Conservation (phyloP, 2,888 invertebrate species). For the Thysanoteuthis rhombus region DNA sequence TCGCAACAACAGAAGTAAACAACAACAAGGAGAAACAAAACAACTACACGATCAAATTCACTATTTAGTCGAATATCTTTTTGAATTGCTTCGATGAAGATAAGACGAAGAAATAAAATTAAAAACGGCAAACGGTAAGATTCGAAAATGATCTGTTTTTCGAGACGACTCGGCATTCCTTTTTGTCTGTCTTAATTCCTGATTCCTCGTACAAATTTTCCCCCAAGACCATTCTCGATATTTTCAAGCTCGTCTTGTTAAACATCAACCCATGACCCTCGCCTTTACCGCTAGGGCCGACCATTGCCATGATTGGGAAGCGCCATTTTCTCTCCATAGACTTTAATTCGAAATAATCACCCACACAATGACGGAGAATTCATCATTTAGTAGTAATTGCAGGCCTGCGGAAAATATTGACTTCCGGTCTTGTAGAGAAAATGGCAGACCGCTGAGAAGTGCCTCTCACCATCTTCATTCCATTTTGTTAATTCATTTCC, state of each 20-base stretch:
- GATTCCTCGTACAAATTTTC: not conserved
- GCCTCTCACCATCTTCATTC: not conserved
- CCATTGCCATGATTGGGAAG: not conserved
- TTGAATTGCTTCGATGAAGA: not conserved
- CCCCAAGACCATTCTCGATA: not conserved
- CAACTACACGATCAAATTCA: not conserved
- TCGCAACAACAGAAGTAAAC: not conserved
- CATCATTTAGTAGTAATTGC: slow-evolving; percentile 12
- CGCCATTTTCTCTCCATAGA: not conserved
- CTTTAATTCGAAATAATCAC: not conserved
- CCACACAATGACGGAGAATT: not conserved
- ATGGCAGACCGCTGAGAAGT: not conserved
- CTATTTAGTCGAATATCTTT: not conserved
- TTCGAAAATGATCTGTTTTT: not conserved
- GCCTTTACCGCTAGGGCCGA: not conserved
- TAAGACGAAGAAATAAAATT: not conserved
- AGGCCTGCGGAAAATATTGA: not conserved
- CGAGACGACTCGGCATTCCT: not conserved
- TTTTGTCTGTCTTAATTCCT: not conserved
- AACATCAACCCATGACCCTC: not conserved
- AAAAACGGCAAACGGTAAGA: not conserved
- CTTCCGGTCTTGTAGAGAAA: not conserved
- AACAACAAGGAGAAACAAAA: not conserved
- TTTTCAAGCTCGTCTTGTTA: not conserved
- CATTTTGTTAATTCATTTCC: not conserved